Conservation (phyloP, 1,140 invertebrate genomes). For the Pseudomyrmex flavicornis region DNA sequence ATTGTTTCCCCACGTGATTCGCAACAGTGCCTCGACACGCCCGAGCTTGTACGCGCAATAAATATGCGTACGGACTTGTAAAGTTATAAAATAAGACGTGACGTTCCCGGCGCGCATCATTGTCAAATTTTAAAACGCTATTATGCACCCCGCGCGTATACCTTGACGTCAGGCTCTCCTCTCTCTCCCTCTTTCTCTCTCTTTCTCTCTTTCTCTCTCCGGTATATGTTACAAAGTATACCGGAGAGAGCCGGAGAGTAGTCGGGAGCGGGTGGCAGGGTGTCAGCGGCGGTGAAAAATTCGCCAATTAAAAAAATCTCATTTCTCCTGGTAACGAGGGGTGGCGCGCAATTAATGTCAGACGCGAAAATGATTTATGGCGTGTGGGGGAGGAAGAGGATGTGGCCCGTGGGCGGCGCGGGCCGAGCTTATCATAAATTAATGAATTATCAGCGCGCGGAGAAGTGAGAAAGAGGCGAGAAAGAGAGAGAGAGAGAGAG, state of each 20-base stretch:
- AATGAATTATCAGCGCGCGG: slow-evolving; percentile 78
- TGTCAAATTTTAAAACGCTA: slow-evolving; percentile 51
- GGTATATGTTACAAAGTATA: not conserved
- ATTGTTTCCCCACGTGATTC: too few species aligned
- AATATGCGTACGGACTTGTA: not conserved
- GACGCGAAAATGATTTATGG: slow-evolving; percentile 80
- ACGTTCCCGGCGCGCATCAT: slow-evolving; percentile 21
- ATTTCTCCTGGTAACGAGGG: slow-evolving; percentile 80
- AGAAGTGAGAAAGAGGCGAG: not conserved
- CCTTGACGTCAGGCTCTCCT: not conserved
- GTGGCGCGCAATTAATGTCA: slow-evolving; percentile 80
- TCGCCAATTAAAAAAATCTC: slow-evolving; percentile 82
- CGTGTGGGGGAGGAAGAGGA: slow-evolving; percentile 63
- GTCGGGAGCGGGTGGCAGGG: slow-evolving; percentile 59
- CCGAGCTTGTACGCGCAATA: too few species aligned
- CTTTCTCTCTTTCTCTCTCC: not conserved
- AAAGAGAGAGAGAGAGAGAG: not conserved
- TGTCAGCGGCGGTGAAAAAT: slow-evolving; percentile 79
- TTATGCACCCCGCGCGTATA: slow-evolving; percentile 18
- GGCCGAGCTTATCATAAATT: slow-evolving; percentile 80
- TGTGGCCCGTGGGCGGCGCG: slow-evolving; percentile 61
- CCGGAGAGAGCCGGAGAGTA: not conserved
- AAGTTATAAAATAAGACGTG: not conserved
- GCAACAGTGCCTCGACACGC: too few species aligned
- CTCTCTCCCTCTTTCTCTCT: not conserved